These are phyloP conservation scores for Bambusicola thoracicus DNA, from an alignment of 2,113 vertebrate species.

Conservation along the genomic window DNA sequence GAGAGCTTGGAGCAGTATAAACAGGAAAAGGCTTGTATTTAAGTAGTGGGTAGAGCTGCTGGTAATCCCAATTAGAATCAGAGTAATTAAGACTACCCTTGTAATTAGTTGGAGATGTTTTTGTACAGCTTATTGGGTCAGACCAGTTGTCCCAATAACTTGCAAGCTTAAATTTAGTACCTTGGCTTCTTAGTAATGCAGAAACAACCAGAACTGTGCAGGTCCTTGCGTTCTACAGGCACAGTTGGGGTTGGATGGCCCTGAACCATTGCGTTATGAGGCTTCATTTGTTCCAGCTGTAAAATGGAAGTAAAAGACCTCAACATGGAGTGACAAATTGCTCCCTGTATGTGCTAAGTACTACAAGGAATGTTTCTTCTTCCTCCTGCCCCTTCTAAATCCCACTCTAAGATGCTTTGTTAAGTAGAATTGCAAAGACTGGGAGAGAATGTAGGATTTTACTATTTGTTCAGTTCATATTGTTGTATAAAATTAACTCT, in stretches of 20 bases:
- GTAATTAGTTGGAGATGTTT: background rate
- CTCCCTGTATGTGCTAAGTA: background rate
- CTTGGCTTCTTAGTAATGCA: background rate
- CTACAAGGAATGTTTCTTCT: background rate
- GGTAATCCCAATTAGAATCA: background rate
- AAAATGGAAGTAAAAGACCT: background rate
- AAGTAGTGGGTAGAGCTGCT: background rate
- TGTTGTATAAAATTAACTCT: constrained; percentile 27
- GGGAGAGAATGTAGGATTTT: background rate
- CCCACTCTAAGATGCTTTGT: background rate
- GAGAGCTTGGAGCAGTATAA: background rate
- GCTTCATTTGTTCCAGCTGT: background rate
- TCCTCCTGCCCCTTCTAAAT: background rate
- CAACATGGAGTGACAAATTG: background rate
- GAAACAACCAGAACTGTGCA: background rate
- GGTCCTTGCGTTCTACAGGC: background rate
- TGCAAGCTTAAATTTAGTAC: background rate
- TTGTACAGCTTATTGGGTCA: background rate
- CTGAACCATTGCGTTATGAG: background rate
- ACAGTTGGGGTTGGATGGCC: rapidly evolving
- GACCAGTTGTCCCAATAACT: background rate
- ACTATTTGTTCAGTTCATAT: background rate
- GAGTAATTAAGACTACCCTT: background rate
- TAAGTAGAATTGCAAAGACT: background rate
- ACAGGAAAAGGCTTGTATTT: background rate